These are phyloP conservation scores for Petrocephalus schoutedeni DNA, from an alignment of 2,797 vertebrate genomes.

Conservation along the genomic window DNA sequence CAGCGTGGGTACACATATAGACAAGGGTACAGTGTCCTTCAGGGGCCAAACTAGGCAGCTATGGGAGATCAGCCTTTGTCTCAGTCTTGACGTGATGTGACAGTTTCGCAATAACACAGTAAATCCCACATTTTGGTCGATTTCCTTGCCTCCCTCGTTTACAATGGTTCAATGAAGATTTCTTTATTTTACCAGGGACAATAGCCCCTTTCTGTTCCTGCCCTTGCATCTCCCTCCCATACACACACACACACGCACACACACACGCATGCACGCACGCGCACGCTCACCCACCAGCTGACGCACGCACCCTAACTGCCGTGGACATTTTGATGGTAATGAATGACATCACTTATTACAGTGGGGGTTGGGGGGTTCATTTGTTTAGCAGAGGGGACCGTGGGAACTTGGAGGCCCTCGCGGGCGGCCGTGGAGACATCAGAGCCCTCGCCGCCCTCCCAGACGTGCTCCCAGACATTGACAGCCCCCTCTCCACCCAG, in stretches of 20 bases:
- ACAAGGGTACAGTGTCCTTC: conserved; percentile 54
- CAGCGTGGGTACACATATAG: conserved; percentile 43
- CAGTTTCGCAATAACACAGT: conserved; percentile 66
- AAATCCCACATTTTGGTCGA: conserved; percentile 64
- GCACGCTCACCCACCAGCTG: conserved; percentile 38
- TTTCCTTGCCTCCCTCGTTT: conserved; percentile 85
- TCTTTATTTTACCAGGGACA: conserved; percentile 82
- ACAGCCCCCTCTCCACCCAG: not conserved
- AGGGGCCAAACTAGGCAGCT: conserved; percentile 48
- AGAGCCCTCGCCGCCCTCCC: conserved; percentile 69
- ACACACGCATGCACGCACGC: not conserved
- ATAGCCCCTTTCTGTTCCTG: conserved; percentile 64
- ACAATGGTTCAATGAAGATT: conserved; percentile 91
- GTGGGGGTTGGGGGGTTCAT: conserved; percentile 46
- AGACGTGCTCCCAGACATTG: conserved; percentile 54
- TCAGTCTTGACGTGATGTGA: conserved; percentile 68
- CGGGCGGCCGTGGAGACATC: conserved; percentile 69
- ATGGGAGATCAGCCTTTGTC: conserved; percentile 70
- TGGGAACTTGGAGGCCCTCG: conserved; percentile 72
- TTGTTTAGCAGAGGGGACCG: conserved; percentile 72
- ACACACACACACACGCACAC: conserved; percentile 21
- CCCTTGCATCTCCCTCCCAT: conserved; percentile 30
- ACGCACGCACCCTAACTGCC: conserved; percentile 62
- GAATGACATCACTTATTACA: conserved; percentile 73
- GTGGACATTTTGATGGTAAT: conserved; percentile 77